Evolutionary conservation across 2,888 invertebrate genomes (phyloP), one percentile per base, ranked within the genome.

Genomic region (Hirtodrosophila confusa): DNA sequence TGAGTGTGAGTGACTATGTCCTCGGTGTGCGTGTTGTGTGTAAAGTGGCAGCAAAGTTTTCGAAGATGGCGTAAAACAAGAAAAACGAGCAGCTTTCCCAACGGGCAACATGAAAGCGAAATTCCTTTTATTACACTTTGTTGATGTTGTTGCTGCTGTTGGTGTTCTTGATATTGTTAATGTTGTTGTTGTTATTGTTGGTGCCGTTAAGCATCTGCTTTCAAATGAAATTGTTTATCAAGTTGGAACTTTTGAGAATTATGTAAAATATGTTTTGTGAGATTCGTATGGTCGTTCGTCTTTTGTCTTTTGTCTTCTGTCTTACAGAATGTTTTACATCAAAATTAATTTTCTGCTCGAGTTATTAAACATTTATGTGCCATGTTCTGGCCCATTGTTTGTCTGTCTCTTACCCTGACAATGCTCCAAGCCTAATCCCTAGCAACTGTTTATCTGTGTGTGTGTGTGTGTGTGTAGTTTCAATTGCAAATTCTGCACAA

Each of bases 191-290:
- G 55, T n/a, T 65, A 53, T 35, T 54, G 64, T n/a, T 55, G 51
- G 29, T 60, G 54, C 69, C 63, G 63, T 74, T 65, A 65, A 68
- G 71, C 75, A 71, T 66, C 78, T 86, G 72, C 74, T 84, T 31
- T 86, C 78, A 72, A 85, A 78, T 85, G 68, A 85, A 83, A 83
- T 83, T 83, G 86, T 83, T 83, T 83, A 87, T 85, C 82, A 82
- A 82, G 78, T 87, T 69, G 67, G 80, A 75, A 70, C 72, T 73
- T 55, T 41, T 56, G 57, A 70, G 72, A 83, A 87, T 80, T 83
- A 83, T 85, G 87, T 87, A 75, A 87, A 83, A 87, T 87, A 83
- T 83, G 85, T 80, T 82, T 66, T 80, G 65, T 57, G 70, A 64
- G 64, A 31, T 24, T 47, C 36, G 37, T 36, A 27, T 45, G 24